Evolutionary conservation across 1,140 invertebrate species (phyloP).

Genomic region (Sminthurides bifidus): DNA sequence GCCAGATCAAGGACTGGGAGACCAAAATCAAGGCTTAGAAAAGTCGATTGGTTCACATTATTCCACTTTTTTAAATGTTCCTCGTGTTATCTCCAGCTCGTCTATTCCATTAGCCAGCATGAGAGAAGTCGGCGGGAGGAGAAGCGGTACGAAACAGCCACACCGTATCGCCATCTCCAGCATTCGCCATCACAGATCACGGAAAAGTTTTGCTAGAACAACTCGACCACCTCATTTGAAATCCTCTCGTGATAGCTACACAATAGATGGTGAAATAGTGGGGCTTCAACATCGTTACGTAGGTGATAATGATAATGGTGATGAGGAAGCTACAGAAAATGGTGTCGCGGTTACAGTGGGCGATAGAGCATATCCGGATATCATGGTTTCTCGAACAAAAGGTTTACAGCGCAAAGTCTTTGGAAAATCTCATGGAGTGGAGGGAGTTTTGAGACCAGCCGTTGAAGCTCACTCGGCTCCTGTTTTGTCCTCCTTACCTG

Average conservation of each 20-base stretch:
- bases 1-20: background rate
- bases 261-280: too few relatives aligned
- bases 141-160: background rate
- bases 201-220: slow-evolving; percentile 27
- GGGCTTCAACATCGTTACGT: background rate
- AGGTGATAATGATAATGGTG: slow-evolving; percentile 5
- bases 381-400: background rate
- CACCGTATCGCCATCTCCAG: slow-evolving; percentile 18
- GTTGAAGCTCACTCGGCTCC: too few relatives aligned
- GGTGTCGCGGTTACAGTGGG: background rate
- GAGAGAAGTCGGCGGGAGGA: background rate
- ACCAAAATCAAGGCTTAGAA: background rate
- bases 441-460: too few relatives aligned
- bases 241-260: too few relatives aligned
- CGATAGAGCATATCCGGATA: background rate
- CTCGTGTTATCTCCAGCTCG: background rate
- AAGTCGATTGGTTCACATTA: too few relatives aligned
- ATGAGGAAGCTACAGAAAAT: slow-evolving; percentile 11
- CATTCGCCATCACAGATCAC: slow-evolving; percentile 27
- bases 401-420: too few relatives aligned
- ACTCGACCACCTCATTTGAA: too few relatives aligned
- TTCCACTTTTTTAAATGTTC: too few relatives aligned
- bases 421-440: too few relatives aligned
- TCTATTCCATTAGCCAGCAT: background rate
- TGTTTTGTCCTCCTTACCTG: too few relatives aligned